Evolutionary conservation across 30 jellyfish, hydroid and myxozoan species (phyloP).

Genomic region (Euphysa ruthae): DNA sequence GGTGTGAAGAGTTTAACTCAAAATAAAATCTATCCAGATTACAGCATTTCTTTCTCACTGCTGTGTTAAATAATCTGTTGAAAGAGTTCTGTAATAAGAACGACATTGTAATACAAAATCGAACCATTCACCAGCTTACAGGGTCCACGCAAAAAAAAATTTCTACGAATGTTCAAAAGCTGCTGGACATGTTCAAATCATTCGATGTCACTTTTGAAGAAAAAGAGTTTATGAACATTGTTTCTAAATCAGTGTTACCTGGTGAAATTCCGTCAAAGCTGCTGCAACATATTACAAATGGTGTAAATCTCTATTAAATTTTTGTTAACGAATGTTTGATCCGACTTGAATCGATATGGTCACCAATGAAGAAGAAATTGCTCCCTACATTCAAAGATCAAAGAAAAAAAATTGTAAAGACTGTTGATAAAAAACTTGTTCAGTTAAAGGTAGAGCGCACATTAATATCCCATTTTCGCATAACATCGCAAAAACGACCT

Average conservation of each 20-base stretch:
- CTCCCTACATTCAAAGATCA: background rate
- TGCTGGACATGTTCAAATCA: background rate
- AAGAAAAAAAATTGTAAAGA: background rate
- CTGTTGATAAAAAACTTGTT: background rate
- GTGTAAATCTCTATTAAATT: background rate
- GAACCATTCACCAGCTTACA: constrained; percentile 10
- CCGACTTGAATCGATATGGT: background rate
- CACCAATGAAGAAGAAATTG: background rate
- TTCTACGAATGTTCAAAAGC: background rate
- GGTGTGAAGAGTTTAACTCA: constrained; percentile 28
- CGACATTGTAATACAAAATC: background rate
- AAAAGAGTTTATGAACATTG: background rate
- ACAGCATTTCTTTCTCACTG: constrained; percentile 15
- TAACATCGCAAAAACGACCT: background rate
- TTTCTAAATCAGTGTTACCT: constrained; percentile 1
- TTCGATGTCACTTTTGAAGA: constrained; percentile 17
- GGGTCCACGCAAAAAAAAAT: background rate
- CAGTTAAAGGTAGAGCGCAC: background rate
- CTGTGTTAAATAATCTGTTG: background rate
- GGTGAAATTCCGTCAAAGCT: background rate
- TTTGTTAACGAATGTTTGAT: constrained; percentile 3
- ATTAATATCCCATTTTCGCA: background rate
- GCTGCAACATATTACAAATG: background rate
- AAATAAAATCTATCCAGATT: constrained; percentile 11
- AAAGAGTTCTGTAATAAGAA: constrained; percentile 15